phyloP scores from a whole-genome alignment of 1,140 invertebrate genomes.

The Mactra quadrangularis region DNA sequence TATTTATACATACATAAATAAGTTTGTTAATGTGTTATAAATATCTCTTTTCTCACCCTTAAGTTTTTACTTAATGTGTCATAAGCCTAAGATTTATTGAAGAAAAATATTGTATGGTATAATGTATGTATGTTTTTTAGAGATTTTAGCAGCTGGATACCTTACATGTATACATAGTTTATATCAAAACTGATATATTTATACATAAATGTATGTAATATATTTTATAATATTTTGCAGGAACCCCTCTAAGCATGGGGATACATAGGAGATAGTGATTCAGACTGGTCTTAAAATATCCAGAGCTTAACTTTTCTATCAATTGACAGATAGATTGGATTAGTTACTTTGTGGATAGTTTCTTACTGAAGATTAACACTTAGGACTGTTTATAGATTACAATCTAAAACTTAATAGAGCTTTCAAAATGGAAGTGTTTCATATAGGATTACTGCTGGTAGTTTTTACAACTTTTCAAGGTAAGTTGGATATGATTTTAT shows the following conservation, averaged over 20 bases:
- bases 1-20: too few species aligned
- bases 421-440: constrained; percentile 51
- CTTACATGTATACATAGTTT: too few species aligned
- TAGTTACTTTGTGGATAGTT: constrained; percentile 2
- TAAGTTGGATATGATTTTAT: constrained; percentile 11
- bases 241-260: constrained; percentile 1
- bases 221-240: too few species aligned
- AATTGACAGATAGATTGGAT: constrained; percentile 39
- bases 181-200: not conserved
- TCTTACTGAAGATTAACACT: constrained; percentile 19
- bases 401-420: constrained; percentile 25
- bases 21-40: too few species aligned
- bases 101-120: too few species aligned
- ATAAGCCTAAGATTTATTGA: too few species aligned
- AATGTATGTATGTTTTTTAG: too few species aligned
- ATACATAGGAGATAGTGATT: constrained; percentile 4
- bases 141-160: too few species aligned
- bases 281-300: not conserved
- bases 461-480: constrained; percentile 52
- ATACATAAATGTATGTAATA: too few species aligned
- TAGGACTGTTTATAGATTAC: not conserved
- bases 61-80: too few species aligned
- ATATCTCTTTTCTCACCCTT: too few species aligned
- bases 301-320: constrained; percentile 16
- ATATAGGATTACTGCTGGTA: constrained; percentile 55